A percentile compares a stretch with the other conserved stretches of the same genome.
phyloP scores from a whole-genome alignment of 2,888 invertebrate genomes.

The Ectemnius cavifrons region DNA sequence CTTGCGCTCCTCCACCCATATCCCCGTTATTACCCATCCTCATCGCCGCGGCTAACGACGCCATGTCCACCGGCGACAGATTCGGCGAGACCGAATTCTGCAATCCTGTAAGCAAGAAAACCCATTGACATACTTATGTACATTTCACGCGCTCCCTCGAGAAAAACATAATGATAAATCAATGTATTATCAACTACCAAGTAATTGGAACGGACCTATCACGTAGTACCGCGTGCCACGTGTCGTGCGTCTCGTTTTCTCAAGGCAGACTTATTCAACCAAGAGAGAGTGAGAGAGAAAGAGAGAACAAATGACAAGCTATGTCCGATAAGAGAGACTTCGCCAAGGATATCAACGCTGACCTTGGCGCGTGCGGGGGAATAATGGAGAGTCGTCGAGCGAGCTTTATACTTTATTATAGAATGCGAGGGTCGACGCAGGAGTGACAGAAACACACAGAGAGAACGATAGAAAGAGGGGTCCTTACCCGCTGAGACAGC shows the following conservation, averaged over 20 bases:
- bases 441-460: not conserved
- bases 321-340: constrained; percentile 9
- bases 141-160: constrained; percentile 3
- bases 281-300: no score
- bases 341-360: not conserved
- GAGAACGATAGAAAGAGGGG: not conserved
- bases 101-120: constrained; percentile 62
- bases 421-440: not conserved
- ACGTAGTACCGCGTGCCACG: not conserved
- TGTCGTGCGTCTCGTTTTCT: constrained; percentile 17
- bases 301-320: not conserved
- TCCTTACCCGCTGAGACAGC: constrained; percentile 75
- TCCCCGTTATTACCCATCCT: constrained; percentile 79
- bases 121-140: not conserved
- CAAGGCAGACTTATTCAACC: not conserved
- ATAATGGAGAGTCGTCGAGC: not conserved
- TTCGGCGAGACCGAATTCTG: constrained; percentile 77
- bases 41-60: constrained; percentile 76
- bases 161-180: constrained; percentile 58
- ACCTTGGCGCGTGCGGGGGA: not conserved
- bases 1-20: constrained; percentile 74
- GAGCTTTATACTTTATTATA: not conserved
- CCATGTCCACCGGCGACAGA: constrained; percentile 76
- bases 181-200: constrained; percentile 45
- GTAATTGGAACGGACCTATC: constrained; percentile 63